Conservation (phyloP, 2,888 invertebrate species). For the Andrena marginata region DNA sequence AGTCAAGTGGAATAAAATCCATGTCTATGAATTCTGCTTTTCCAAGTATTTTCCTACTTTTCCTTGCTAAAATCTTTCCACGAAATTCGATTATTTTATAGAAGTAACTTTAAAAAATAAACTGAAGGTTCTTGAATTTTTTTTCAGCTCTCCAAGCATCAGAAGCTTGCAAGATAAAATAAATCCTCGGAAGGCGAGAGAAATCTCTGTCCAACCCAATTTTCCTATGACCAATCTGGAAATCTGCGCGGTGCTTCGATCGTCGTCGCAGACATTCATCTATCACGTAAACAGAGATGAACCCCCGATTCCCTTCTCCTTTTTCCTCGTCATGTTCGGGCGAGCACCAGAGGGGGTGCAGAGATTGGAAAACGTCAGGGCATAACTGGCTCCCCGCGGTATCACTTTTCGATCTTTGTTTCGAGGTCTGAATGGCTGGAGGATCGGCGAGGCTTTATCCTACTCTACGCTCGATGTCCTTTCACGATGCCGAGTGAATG, state of each 20-base stretch:
- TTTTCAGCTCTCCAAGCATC: too few relatives aligned
- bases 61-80: too few relatives aligned
- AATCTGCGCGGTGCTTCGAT: background rate
- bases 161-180: too few relatives aligned
- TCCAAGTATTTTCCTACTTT: too few relatives aligned
- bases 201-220: too few relatives aligned
- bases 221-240: too few relatives aligned
- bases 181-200: too few relatives aligned
- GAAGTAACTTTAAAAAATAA: too few relatives aligned
- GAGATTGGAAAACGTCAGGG: conserved; percentile 55
- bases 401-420: conserved; percentile 54
- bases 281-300: conserved; percentile 17
- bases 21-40: too few relatives aligned
- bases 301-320: background rate
- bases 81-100: too few relatives aligned
- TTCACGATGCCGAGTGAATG: conserved; percentile 46
- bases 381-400: conserved; percentile 41
- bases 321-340: background rate
- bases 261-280: conserved; percentile 12
- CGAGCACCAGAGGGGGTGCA: conserved; percentile 16
- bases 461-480: conserved; percentile 38
- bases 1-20: too few relatives aligned
- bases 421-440: conserved; percentile 40
- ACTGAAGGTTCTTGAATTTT: too few relatives aligned
- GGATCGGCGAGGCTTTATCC: conserved; percentile 31